Evolutionary conservation across 2,888 invertebrate species (phyloP).

Genomic region (Napeogenes inachia): DNA sequence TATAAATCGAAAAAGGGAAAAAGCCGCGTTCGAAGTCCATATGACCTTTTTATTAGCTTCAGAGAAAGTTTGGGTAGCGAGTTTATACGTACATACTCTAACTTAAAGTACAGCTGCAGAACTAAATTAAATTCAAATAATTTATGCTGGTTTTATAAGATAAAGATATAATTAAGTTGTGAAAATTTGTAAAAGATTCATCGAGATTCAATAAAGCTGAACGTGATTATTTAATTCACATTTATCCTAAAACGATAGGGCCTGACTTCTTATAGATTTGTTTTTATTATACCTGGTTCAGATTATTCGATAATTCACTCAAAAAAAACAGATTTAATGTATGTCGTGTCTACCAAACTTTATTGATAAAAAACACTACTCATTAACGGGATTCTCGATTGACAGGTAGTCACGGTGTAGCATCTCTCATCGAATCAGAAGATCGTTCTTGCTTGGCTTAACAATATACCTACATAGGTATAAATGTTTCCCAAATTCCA

Average conservation of each 20-base stretch:
- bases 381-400: too few species aligned
- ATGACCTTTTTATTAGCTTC: constrained; percentile 8
- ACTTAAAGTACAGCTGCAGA: background rate
- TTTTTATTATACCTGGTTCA: background rate
- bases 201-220: background rate
- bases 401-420: too few species aligned
- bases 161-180: background rate
- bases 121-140: background rate
- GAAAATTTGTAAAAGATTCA: background rate
- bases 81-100: background rate
- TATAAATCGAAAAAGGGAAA: constrained; percentile 3
- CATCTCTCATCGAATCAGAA: too few species aligned
- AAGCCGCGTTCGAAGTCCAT: background rate
- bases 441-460: too few species aligned
- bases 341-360: too few species aligned
- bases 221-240: background rate
- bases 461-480: too few species aligned
- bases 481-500: too few species aligned
- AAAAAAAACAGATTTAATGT: too few species aligned
- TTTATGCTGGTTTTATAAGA: background rate
- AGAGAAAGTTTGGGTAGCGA: background rate
- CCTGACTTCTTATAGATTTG: background rate
- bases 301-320: too few species aligned
- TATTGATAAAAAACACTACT: too few species aligned
- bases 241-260: constrained; percentile 2